phyloP scores from a whole-genome alignment of 2,113 vertebrate species.

The Columba janthina region DNA sequence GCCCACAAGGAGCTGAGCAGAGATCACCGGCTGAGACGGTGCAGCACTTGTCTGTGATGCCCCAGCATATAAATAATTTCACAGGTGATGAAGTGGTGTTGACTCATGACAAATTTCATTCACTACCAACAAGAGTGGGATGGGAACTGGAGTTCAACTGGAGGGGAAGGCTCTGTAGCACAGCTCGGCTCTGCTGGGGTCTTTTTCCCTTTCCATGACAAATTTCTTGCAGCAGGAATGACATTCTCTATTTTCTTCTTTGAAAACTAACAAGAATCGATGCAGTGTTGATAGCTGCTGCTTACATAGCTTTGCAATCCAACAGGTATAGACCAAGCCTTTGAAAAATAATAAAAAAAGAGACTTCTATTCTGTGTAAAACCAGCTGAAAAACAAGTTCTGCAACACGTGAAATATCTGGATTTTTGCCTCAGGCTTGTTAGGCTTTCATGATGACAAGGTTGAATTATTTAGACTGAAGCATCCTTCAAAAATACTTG shows the following conservation, averaged over 20 bases:
- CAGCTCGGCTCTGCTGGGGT: not conserved
- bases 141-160: rapidly evolving
- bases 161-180: not conserved
- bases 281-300: not conserved
- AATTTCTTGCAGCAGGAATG: not conserved
- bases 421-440: constrained; percentile 3
- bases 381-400: not conserved
- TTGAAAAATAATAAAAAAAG: not conserved
- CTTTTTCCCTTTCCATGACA: not conserved
- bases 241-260: not conserved
- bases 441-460: not conserved
- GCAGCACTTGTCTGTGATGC: not conserved
- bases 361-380: not conserved
- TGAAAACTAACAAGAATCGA: not conserved
- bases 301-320: not conserved
- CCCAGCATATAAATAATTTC: not conserved
- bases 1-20: not conserved
- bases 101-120: not conserved
- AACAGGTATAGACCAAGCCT: not conserved
- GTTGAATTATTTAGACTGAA: constrained; percentile 8
- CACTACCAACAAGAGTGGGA: not conserved
- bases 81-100: not conserved
- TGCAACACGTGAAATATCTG: not conserved
- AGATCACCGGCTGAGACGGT: not conserved
- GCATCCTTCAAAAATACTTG: not conserved